A percentile compares a stretch with the other conserved stretches of the same genome.
phyloP scores from a whole-genome alignment of 1,140 invertebrate genomes.

The Tetranychus urticae region DNA sequence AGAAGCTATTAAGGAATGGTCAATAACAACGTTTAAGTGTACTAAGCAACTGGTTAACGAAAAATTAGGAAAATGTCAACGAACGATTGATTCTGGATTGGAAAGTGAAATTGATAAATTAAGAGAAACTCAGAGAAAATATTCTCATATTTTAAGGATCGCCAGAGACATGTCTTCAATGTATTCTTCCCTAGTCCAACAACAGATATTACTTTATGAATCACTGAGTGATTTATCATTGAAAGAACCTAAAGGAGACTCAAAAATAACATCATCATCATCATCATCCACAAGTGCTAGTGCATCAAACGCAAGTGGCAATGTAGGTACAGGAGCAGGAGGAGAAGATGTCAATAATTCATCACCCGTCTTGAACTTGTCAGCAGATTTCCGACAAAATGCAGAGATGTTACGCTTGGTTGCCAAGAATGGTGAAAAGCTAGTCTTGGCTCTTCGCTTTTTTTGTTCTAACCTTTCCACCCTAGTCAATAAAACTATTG shows the following conservation, averaged over 20 bases:
- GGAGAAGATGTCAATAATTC: too few relatives aligned
- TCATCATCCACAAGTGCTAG: background rate
- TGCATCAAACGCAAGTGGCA: background rate
- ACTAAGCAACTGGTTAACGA: slow-evolving; percentile 83
- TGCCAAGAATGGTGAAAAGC: slow-evolving; percentile 74
- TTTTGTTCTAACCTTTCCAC: slow-evolving; percentile 87
- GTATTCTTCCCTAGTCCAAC: slow-evolving; percentile 4
- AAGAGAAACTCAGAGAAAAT: slow-evolving; percentile 79
- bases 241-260: background rate
- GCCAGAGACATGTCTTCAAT: slow-evolving; percentile 28
- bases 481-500: slow-evolving; percentile 84
- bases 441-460: slow-evolving; percentile 67
- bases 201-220: slow-evolving; percentile 6
- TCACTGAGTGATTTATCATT: slow-evolving; percentile 7
- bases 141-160: slow-evolving; percentile 60
- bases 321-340: background rate
- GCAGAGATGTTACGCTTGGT: slow-evolving; percentile 78
- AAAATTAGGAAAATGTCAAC: slow-evolving; percentile 50
- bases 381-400: slow-evolving; percentile 76
- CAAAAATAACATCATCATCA: background rate
- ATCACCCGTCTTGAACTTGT: background rate
- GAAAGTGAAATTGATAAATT: slow-evolving; percentile 75
- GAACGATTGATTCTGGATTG: slow-evolving; percentile 68
- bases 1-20: slow-evolving; percentile 79
- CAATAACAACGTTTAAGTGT: slow-evolving; percentile 88